Evolutionary conservation across 2,113 vertebrate species (phyloP), one percentile per base, ranked within the genome.

Genomic region (Alaudala cheleensis): DNA sequence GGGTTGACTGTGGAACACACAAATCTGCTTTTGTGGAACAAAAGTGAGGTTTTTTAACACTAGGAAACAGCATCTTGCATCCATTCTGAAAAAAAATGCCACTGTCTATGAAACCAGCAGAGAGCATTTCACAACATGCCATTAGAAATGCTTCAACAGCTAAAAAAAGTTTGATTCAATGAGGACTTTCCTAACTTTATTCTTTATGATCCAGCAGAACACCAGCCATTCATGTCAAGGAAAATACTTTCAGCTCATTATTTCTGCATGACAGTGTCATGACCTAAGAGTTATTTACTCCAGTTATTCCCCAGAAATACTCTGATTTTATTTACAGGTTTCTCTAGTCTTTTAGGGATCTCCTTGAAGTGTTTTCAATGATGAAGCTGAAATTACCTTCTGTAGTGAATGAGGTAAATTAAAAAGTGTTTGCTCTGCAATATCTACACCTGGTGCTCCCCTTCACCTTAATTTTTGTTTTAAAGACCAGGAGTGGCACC

Each of bases 281-380:
- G 64, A 73, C 86, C 82, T 65, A 29, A 34, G 3, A 79, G 88
- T 79, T 88, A 86, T 61, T 84, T 60, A 74, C 91, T 95, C 92
- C 95, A 93, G 91, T 94, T 95, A 86, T 33, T 93, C 80, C 66
- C 96, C 86, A 92, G 77, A 93, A 90, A 96, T 80, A 92, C 11
- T 70, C n/a, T 1, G 39, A 22, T 40, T 83, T 77, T 92, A 92
- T 88, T 92, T 93, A 94, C 92, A 96, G 40, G 51, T 86, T 93
- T 72, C 88, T 86, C 90, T 69, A 81, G 74, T 49, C 84, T 85
- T 76, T 81, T 39, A 87, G 79, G 87, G 58, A 64, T 67, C 31
- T 60, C 49, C 40, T 72, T 79, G 29, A 88, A 72, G 64, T 61
- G 66, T 88, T 77, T 83, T 40, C 29, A 80, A 90, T 66, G 64